Base-by-base conservation (phyloP, 2,113 vertebrate species). In the Spizaetus ornatus region DNA sequence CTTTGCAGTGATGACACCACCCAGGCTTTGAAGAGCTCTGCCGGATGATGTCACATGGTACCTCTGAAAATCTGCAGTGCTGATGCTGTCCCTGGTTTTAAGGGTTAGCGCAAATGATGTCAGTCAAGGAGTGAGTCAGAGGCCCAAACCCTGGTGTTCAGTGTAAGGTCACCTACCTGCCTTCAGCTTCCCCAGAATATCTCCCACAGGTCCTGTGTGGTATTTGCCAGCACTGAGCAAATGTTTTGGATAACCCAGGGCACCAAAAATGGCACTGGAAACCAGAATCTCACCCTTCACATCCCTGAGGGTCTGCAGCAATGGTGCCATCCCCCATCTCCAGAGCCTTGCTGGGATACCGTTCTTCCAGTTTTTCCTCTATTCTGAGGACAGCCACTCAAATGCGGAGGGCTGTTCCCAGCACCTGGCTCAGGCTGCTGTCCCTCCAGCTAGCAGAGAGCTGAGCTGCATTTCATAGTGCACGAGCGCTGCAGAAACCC, bases 11-110 rank as follows among this genome's bases (percentile, higher is more conserved):
- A 59, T 77, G 72, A 95, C 83, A 88, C 77, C 93, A 89, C 19
- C 53, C 25, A 17, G 50, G 29, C 58, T 86, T 79, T 91, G 85
- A 94, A 86, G 81, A 87, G 71, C 45, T 91, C 86, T 87, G 66
- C 45, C 4, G 27, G 66, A 47, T 91, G 86, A 94, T 89, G 82
- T 84, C 92, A 85, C 81, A 50, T 43, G 55, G 82, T 90, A 50
- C 61, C 73, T 84, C 88, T 93, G 81, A 82, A 88, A 87, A 76
- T 40, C 93, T 95, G 91, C 86, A 93, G 50, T 85, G 86, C 89
- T 74, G 78, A 63, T 80, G 81, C 67, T 89, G 55, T 80, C 55
- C 66, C 48, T 52, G 29, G 50, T 77, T 95, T 91, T 85, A 72
- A 77, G 58, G 58, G 62, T 71, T 94, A 45, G 74, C 14, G 50